phyloP scores from a whole-genome alignment of 2,797 vertebrate species.

The Poecilia velifera region DNA sequence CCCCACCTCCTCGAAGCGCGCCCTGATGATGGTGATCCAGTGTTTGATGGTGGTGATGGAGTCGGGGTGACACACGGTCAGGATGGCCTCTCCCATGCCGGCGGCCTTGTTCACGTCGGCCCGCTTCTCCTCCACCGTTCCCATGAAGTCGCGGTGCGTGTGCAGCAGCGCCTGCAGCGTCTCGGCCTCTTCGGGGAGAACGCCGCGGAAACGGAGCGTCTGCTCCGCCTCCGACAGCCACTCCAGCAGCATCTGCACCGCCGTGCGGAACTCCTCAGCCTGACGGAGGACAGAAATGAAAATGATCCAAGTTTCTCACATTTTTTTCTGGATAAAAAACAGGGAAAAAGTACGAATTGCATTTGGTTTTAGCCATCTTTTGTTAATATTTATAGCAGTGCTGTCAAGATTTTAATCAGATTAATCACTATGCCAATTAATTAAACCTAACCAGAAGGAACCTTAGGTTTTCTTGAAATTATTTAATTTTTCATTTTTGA shows the following conservation, averaged over 20 bases:
- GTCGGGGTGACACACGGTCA: slow-evolving; percentile 92
- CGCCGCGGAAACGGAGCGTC: slow-evolving; percentile 94
- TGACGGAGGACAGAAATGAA: slow-evolving; percentile 47
- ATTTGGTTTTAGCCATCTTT: background rate
- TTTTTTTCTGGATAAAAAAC: background rate
- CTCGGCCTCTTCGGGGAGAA: slow-evolving; percentile 93
- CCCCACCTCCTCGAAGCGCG: slow-evolving; percentile 94
- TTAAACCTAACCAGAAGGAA: too few relatives aligned
- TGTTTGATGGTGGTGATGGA: slow-evolving; percentile 98
- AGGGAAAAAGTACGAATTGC: background rate
- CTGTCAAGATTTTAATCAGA: too few relatives aligned
- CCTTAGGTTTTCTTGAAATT: too few relatives aligned
- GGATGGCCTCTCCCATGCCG: slow-evolving; percentile 92
- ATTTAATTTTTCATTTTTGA: too few relatives aligned
- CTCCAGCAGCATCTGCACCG: slow-evolving; percentile 92
- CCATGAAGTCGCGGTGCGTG: slow-evolving; percentile 94
- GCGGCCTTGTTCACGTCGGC: slow-evolving; percentile 89
- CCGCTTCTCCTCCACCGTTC: slow-evolving; percentile 95
- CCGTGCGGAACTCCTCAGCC: slow-evolving; percentile 96
- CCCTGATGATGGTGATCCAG: slow-evolving; percentile 99
- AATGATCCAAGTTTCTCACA: background rate
- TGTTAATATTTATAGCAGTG: background rate
- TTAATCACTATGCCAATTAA: too few relatives aligned
- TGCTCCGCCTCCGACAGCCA: slow-evolving; percentile 99
- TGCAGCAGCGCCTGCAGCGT: slow-evolving; percentile 91